Evolutionary conservation across 2,888 invertebrate species (phyloP).

Genomic region (Melipona beecheii): DNA sequence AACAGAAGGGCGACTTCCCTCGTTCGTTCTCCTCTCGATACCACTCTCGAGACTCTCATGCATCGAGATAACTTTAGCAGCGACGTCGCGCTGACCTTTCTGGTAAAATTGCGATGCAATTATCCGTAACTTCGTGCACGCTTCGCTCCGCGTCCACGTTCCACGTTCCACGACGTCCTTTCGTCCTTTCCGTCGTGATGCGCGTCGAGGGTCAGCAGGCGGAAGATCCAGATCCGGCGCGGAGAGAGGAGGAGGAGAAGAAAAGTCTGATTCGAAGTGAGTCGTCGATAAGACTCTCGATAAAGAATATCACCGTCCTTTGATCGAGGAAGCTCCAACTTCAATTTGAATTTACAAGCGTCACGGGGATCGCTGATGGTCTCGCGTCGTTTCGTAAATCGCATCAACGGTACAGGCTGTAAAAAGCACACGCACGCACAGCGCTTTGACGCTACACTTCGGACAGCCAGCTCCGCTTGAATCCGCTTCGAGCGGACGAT

Average conservation of each 20-base stretch:
- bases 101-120: neutral
- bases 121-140: constrained; percentile 2
- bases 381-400: constrained; percentile 28
- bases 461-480: neutral
- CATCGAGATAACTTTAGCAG: constrained; percentile 37
- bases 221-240: neutral
- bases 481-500: neutral
- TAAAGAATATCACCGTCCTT: constrained; percentile 52
- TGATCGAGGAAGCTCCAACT: constrained; percentile 39
- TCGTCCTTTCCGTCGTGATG: neutral
- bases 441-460: neutral
- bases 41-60: constrained; percentile 40
- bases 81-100: constrained; percentile 29
- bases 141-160: neutral
- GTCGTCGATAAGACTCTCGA: constrained; percentile 46
- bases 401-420: neutral
- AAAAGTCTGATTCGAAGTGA: constrained; percentile 28
- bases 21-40: constrained; percentile 53
- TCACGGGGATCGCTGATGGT: constrained; percentile 7
- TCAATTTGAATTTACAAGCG: constrained; percentile 66
- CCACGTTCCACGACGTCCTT: neutral
- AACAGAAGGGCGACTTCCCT: constrained; percentile 76
- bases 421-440: neutral
- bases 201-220: neutral
- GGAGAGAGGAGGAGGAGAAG: constrained; percentile 6